Evolutionary conservation across 2,888 invertebrate genomes (phyloP).

Genomic region (Matsumyia berberina): DNA sequence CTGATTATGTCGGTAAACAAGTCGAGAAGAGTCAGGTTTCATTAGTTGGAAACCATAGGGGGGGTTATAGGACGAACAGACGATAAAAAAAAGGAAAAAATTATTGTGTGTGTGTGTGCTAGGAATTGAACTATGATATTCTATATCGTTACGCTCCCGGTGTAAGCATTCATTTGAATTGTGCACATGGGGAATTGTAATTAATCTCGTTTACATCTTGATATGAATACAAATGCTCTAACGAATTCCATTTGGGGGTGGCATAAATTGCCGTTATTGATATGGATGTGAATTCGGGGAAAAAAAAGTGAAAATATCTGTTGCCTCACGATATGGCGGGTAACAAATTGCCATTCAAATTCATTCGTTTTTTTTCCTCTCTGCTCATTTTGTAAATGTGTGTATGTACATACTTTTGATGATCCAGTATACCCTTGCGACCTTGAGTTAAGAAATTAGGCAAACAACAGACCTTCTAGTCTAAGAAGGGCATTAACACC

Average conservation of each 20-base stretch:
- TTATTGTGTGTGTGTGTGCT: conserved; percentile 1
- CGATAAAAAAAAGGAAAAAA: background rate
- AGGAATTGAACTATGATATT: conserved; percentile 20
- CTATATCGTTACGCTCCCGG: conserved; percentile 2
- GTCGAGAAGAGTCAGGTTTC: conserved; percentile 28
- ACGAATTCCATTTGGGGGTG: conserved; percentile 16
- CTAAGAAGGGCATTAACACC: too few species aligned
- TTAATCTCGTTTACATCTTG: conserved; percentile 43
- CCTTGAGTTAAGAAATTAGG: too few species aligned
- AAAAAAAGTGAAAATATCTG: background rate
- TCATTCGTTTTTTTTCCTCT: background rate
- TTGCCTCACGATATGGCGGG: background rate
- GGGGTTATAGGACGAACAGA: background rate
- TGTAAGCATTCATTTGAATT: conserved; percentile 9
- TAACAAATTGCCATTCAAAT: background rate
- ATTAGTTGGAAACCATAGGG: conserved; percentile 22
- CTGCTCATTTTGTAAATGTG: too few species aligned
- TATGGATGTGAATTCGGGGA: background rate
- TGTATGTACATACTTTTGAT: too few species aligned
- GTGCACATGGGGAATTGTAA: conserved; percentile 38
- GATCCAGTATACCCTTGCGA: too few species aligned
- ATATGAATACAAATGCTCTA: conserved; percentile 38
- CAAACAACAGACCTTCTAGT: too few species aligned
- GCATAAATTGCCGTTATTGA: background rate
- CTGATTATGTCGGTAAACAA: conserved; percentile 49